These are phyloP conservation scores for Parambassis ranga DNA, from an alignment of 2,797 vertebrate species.

Conservation along the genomic window DNA sequence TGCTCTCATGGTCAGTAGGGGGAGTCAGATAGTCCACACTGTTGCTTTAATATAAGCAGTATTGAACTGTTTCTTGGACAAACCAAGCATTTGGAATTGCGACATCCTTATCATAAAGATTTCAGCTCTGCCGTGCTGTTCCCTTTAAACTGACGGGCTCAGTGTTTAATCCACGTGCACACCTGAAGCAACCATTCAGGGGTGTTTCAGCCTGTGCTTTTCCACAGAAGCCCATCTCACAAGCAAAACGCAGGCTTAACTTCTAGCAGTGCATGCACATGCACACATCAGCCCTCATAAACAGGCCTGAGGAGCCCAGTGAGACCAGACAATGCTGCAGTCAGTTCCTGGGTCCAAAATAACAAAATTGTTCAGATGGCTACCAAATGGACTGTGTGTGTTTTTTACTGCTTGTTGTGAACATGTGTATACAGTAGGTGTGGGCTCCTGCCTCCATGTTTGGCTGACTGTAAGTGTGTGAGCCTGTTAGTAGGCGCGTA, in stretches of 20 bases:
- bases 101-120: no score
- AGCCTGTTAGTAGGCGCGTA: not conserved
- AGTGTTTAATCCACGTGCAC: not conserved
- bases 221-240: not conserved
- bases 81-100: no score
- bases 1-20: no score
- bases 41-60: no score
- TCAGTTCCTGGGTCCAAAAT: conserved; percentile 31
- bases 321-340: conserved; percentile 31
- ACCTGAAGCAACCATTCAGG: not conserved
- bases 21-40: no score
- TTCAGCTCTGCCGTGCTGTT: not conserved
- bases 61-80: no score
- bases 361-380: conserved; percentile 32
- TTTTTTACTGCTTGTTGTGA: conserved; percentile 1
- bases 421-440: not conserved
- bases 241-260: not conserved
- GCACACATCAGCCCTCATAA: conserved; percentile 33
- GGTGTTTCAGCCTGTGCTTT: conserved; percentile 11
- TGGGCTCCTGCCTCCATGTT: not conserved
- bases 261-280: not conserved
- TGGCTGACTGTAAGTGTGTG: not conserved
- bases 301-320: conserved; percentile 7
- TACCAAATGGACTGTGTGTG: conserved; percentile 38
- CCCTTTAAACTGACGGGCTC: not conserved